Conservation (phyloP, 2,797 vertebrate species). For the Halcyon badia region DNA sequence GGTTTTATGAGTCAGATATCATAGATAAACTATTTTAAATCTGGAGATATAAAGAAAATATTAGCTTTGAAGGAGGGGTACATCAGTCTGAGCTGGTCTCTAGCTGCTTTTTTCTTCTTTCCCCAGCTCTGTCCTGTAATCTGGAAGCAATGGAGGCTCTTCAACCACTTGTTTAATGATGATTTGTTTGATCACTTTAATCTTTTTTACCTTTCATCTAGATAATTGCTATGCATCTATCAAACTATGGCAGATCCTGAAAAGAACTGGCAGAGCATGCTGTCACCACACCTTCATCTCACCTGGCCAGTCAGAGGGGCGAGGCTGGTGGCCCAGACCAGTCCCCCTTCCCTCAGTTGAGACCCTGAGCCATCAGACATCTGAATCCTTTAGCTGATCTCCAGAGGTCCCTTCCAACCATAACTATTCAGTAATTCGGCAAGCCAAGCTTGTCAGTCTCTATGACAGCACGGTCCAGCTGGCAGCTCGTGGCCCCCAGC, state of each 20-base stretch:
- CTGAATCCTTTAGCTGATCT: background rate
- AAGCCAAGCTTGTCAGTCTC: background rate
- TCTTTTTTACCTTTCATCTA: conserved; percentile 32
- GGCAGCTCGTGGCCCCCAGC: background rate
- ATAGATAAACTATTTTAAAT: background rate
- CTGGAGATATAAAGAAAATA: background rate
- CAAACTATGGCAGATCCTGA: conserved; percentile 29
- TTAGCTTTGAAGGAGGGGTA: background rate
- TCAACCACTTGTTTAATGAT: background rate
- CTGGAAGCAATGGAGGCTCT: conserved; percentile 19
- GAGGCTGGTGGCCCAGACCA: background rate
- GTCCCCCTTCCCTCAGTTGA: background rate
- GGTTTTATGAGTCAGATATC: background rate
- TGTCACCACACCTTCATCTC: background rate
- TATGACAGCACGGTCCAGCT: background rate
- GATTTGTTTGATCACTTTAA: conserved; percentile 38
- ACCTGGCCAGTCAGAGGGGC: background rate
- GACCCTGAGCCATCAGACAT: background rate
- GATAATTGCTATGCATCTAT: background rate
- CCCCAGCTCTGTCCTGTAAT: background rate
- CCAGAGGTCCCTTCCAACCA: background rate
- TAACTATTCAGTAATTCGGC: background rate
- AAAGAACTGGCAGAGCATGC: background rate
- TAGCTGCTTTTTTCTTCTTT: background rate
- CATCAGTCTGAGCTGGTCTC: background rate